Conservation (phyloP, 2,113 vertebrate genomes). For the Odontophorus gujanensis region DNA sequence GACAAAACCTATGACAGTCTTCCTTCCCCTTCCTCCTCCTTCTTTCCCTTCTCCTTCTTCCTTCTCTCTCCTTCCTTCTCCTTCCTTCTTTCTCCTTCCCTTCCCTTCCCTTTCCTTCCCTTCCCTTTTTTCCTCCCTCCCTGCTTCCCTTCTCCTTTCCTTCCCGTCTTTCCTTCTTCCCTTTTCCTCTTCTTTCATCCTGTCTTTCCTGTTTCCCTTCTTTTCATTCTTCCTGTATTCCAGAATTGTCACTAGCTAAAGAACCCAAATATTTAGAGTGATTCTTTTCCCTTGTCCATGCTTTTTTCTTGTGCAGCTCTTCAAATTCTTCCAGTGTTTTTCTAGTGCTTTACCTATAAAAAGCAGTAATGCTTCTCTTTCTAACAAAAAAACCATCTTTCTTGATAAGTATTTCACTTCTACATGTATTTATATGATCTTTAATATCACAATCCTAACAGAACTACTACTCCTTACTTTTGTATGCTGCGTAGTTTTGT, state of each 20-base stretch:
- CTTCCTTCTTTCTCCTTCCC: not conserved
- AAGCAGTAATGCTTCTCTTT: not conserved
- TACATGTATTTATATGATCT: not conserved
- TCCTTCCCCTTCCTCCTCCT: not conserved
- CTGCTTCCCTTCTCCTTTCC: not conserved
- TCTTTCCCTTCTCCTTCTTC: not conserved
- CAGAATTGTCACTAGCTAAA: not conserved
- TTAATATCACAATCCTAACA: too few relatives aligned
- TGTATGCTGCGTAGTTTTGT: not conserved
- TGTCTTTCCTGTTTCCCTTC: too few relatives aligned
- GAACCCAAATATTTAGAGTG: not conserved
- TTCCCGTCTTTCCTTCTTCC: too few relatives aligned
- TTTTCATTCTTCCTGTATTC: too few relatives aligned
- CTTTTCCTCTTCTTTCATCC: not conserved
- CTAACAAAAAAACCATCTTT: not conserved
- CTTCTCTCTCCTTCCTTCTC: too few relatives aligned
- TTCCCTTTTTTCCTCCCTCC: too few relatives aligned
- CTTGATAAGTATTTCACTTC: not conserved
- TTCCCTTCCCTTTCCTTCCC: too few relatives aligned
- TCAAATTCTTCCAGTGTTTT: not conserved
- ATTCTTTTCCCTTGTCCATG: not conserved
- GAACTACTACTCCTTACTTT: not conserved
- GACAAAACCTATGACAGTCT: not conserved
- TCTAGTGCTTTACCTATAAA: accelerated
- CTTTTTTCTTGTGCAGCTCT: not conserved